Base-by-base conservation (phyloP, 2,113 vertebrate genomes). In the Lepus americanus region DNA sequence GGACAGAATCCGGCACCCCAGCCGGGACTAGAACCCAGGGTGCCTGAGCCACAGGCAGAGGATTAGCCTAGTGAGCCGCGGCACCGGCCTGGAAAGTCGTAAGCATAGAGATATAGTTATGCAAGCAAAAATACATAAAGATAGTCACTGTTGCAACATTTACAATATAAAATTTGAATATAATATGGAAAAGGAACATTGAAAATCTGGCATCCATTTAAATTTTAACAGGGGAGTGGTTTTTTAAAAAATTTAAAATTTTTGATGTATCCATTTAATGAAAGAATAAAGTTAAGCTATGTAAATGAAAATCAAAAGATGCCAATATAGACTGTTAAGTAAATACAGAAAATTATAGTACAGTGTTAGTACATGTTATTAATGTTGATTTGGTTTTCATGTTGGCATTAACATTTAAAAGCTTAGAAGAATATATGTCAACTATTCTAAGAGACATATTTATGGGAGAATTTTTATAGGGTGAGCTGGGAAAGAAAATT, bases 391-490 rank as follows among this genome's bases (percentile, higher is more conserved):
- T 74, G 36, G 0, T 63, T 4, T 63, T 87, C 36, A 61, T 22
- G 1, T 20, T 16, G 6, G 8, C 53, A 22, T 69, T 63, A 74
- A 25, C 19, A 74, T 55, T n/a, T 11, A 39, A 33, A 51, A 67
- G 11, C 0, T 4, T 63, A 6, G 13, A 66, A 27, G 4, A 17
- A 74, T 74, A 74, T 9, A 2, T 17, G 44, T 44, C 16, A 74
- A 55, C 9, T 39, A 51, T 51, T 84, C 33, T 10, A 66, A 33
- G 10, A 3, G 14, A 19, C 19, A 36, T 66, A 31, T 59, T 69
- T 74, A 59, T 20, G 6, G 5, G 1, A 31, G 5, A 70, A 20
- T 0, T 13, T n/a, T 12, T 70, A 53, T 2, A 20, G 6, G 9
- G 5, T 55, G 5, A 4, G 64, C 13, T 10, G 31, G 3, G 17